Evolutionary conservation across 2,888 invertebrate genomes (phyloP), one percentile per base, ranked within the genome.

Genomic region (Panzeria rudis): DNA sequence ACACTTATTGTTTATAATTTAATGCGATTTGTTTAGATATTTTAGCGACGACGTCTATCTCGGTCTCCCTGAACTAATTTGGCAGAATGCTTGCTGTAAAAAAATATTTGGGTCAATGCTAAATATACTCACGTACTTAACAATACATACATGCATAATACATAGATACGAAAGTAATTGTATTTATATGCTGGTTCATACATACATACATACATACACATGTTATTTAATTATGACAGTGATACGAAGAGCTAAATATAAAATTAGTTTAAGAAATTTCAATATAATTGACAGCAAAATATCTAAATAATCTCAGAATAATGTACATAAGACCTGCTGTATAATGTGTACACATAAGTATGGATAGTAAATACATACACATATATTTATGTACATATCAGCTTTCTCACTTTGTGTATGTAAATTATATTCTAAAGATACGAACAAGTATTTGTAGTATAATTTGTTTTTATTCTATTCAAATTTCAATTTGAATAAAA

Each of bases 61-160:
- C 15, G 4, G 23, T 61, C 6, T 50, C 52, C 69, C 61, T 78
- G 50, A 61, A 69, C 23, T 15, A 71, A 71, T 71, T 79, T 71
- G 44, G 23, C 44, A 41, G 64, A 23, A 17, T 23, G 38, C 23
- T 54, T 41, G 32, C n/a, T 47, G 41, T 72, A 56, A 64, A 54
- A 35, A 64, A 35, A 68, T 64, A 79, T 79, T 71, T 79, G 17
- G 79, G 62, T 72, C 79, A 79, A 72, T 72, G 64, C 17, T 72
- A 72, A 64, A 52, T 71, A 44, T 20, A 23, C 35, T 38, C 23
- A 50, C 17, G 17, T 59, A 23, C 47, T 59, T 50, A 38, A 77
- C n/a, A 20, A 76, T 23, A 56, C 9, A 20, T 35, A 35, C 4
- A 25, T 23, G 4, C 20, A 23, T 29, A n/a, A 47, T 6, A 17